Conservation (phyloP, 1,140 invertebrate species). For the Drosophila seguyi region DNA sequence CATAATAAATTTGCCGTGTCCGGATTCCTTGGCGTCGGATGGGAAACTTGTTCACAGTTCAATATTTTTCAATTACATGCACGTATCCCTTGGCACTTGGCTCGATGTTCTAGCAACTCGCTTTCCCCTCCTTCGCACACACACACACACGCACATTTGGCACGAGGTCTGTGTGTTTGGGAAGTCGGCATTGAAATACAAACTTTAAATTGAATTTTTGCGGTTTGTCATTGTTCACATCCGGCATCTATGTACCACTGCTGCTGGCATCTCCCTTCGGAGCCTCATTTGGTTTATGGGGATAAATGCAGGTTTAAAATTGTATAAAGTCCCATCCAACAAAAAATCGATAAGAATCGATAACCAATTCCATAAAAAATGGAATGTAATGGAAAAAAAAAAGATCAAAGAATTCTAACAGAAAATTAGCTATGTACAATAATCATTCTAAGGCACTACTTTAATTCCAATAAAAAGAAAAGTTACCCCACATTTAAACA, state of each 20-base stretch:
- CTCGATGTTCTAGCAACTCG: constrained; percentile 7
- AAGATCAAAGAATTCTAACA: no score
- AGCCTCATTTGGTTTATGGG: constrained; percentile 5
- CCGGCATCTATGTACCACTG: constrained; percentile 38
- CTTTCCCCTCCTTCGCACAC: neutral
- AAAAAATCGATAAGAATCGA: no score
- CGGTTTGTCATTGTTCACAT: constrained; percentile 79
- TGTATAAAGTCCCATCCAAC: neutral
- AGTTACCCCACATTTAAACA: neutral
- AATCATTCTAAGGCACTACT: no score
- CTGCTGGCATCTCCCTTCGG: constrained; percentile 6
- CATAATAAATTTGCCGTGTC: constrained; percentile 59
- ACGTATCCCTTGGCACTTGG: constrained; percentile 55
- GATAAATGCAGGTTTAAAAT: neutral
- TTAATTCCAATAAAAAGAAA: neutral
- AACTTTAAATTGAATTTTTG: constrained; percentile 83
- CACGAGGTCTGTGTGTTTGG: constrained; percentile 17
- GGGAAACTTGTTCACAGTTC: constrained; percentile 60
- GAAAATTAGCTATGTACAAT: no score
- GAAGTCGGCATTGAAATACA: constrained; percentile 69
- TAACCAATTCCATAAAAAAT: no score
- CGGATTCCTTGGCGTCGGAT: constrained; percentile 37
- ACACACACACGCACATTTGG: constrained; percentile 17
- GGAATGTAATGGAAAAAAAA: no score
- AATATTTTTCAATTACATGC: constrained; percentile 79